These are phyloP conservation scores for Apodemus sylvaticus DNA, from an alignment of 2,113 vertebrate genomes.

Conservation along the genomic window DNA sequence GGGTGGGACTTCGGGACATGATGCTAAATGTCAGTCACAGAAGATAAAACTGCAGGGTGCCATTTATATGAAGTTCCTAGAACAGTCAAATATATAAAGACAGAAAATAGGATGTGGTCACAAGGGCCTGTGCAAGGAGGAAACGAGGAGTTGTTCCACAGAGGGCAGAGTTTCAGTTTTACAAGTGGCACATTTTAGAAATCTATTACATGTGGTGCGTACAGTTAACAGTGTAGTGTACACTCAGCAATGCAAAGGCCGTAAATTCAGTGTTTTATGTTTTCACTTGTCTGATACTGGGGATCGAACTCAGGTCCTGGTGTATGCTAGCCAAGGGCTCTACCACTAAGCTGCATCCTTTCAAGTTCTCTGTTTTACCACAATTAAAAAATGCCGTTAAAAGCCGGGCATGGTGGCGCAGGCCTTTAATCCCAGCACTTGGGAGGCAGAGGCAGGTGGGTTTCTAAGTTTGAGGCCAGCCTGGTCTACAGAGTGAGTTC, in stretches of 20 bases:
- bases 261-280: neutral
- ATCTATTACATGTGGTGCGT: neutral
- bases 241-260: neutral
- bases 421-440: no score
- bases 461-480: neutral
- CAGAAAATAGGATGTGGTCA: constrained; percentile 33
- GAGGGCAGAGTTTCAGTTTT: constrained; percentile 23
- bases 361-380: neutral
- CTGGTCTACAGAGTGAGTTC: neutral
- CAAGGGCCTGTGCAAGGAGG: neutral
- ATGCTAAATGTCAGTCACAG: neutral
- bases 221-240: neutral
- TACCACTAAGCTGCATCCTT: neutral
- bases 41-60: neutral
- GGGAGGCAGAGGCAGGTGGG: neutral
- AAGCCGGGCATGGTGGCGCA: neutral
- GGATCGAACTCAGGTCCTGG: neutral
- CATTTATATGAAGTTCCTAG: neutral
- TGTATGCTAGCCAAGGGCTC: neutral
- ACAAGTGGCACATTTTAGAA: constrained; percentile 7
- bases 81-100: neutral
- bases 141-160: neutral
- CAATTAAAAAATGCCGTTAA: neutral
- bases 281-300: neutral
- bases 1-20: neutral